These are phyloP conservation scores for mouse (Mus musculus) DNA, from an alignment of 2,113 vertebrate species.

Conservation along the genomic window GRCm39 chr13:70944001-70944500, in stretches of 20 bases:
- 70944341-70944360: not conserved
- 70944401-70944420: not conserved
- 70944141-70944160: not conserved
- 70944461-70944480: rapidly evolving
- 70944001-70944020: too few species aligned
- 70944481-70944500: rapidly evolving
- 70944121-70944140: not conserved
- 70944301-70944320: not conserved
- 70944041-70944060: too few species aligned
- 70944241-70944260: not conserved
- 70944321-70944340: not conserved
- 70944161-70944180: not conserved
- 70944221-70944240: too few species aligned
- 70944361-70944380: too few species aligned
- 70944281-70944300: not conserved
- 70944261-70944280: not conserved
- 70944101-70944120: not conserved
- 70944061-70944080: too few species aligned
- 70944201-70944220: not conserved
- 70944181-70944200: too few species aligned
- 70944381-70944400: rapidly evolving
- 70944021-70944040: too few species aligned
- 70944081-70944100: not conserved
- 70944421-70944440: rapidly evolving
- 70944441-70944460: rapidly evolving